phyloP scores from a whole-genome alignment of 2,888 invertebrate species.

The Eristalis intricaria region DNA sequence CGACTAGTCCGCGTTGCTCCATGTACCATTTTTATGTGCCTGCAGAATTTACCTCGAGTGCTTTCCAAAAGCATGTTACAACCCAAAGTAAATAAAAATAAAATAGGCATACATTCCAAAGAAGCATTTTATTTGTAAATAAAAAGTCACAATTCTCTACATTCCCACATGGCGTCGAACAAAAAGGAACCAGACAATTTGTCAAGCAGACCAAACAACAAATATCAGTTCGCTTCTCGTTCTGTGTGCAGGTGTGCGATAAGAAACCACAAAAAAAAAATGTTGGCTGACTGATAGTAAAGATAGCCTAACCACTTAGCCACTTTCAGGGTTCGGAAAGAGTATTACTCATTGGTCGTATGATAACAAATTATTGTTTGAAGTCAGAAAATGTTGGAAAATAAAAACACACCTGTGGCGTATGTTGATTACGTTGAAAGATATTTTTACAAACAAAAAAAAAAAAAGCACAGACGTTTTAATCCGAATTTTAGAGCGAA shows the following conservation, averaged over 20 bases:
- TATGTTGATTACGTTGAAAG: neutral
- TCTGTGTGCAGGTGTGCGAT: constrained; percentile 62
- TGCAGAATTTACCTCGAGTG: no score
- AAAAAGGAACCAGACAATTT: constrained; percentile 6
- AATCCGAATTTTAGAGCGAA: neutral
- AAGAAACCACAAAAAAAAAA: constrained; percentile 36
- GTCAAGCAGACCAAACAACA: constrained; percentile 17
- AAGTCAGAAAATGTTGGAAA: neutral
- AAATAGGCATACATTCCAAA: no score
- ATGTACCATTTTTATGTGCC: no score
- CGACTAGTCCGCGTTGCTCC: no score
- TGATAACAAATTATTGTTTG: neutral
- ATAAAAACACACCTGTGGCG: constrained; percentile 25
- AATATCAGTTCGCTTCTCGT: neutral
- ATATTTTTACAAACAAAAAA: no score
- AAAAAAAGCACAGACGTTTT: neutral
- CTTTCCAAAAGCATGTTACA: no score
- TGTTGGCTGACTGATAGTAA: constrained; percentile 44
- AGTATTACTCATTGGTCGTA: constrained; percentile 18
- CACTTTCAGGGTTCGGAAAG: constrained; percentile 11
- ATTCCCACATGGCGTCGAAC: neutral
- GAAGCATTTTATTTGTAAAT: neutral
- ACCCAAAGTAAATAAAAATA: no score
- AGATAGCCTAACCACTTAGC: constrained; percentile 21
- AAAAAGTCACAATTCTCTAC: neutral